Base-by-base conservation (phyloP, 2,888 invertebrate genomes). In the Physocephala rufipes region DNA sequence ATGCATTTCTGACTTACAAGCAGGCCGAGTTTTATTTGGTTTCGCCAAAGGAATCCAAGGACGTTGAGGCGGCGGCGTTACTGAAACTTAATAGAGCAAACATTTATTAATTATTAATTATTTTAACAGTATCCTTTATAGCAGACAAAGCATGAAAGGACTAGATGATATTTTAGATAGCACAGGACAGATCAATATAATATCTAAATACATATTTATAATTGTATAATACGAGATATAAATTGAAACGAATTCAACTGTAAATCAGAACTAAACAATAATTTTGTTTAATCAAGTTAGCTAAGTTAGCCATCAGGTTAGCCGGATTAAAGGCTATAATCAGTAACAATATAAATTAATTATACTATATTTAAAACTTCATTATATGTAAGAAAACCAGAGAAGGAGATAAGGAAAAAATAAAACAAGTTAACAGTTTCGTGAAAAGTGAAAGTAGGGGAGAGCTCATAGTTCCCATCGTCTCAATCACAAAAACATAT, bases 21-120 rank as follows among this genome's bases (percentile, higher is more conserved):
- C 92, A 79, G 96, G 95, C 87, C 94, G 91, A 84, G 91, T 91
- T 87, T 93, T 91, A 86, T 95, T 93, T 75, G 96, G 96, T 87
- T 95, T 91, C 74, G 95, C 93, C 82, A 96, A 88, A 75, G 95
- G 95, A 85, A 97, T 94, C 97, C 97, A 97, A 84, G 96, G 96
- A 87, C 97, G 90, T 86, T 95, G 94, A 78, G 97, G 96, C 79
- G 97, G 97, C 86, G 92, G 90, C 78, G 93, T 92, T 81, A 94
- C 93, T 82, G 94, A 94, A 85, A 96, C 96, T 96, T 90, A 75
- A 93, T 94, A 85, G 26, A 55, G 64, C 70, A 51, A 73, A 28
- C 49, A 63, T 53, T 21, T 59, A 43, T 30, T 28, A 49, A 49
- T 5, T 12, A 62, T 43, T 43, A 16, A 16, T 19, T n/a, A 28